Percentiles rank a stretch among this genome's conserved stretches.
Conservation (phyloP, 2,888 invertebrate genomes). For the Leptinotarsa juncta region DNA sequence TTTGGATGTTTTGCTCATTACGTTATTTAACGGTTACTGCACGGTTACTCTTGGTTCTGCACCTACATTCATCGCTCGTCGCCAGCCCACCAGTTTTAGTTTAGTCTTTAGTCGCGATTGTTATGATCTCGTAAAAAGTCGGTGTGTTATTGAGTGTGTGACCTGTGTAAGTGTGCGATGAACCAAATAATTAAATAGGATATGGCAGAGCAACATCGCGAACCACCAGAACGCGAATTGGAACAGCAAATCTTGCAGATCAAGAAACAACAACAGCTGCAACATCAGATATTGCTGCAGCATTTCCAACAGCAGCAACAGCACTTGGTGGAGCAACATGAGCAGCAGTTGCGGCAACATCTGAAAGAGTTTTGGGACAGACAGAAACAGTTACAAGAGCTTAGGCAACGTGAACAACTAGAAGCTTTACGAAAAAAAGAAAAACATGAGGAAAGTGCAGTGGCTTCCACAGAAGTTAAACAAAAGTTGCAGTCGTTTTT, state of each 20-base stretch:
- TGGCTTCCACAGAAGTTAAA: constrained; percentile 96
- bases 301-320: constrained; percentile 93
- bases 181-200: constrained; percentile 50
- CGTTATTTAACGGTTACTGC: not conserved
- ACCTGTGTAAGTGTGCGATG: constrained; percentile 41
- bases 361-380: constrained; percentile 94
- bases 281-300: constrained; percentile 90
- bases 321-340: constrained; percentile 90
- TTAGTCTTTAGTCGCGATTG: constrained; percentile 58
- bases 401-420: constrained; percentile 82
- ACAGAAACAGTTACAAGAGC: constrained; percentile 82
- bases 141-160: constrained; percentile 32
- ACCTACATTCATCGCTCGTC: not conserved
- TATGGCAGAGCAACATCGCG: constrained; percentile 64
- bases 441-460: constrained; percentile 94
- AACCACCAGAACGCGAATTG: constrained; percentile 64
- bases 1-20: not conserved
- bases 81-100: constrained; percentile 25
- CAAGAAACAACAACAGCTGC: constrained; percentile 93
- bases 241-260: constrained; percentile 76
- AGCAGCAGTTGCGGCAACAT: constrained; percentile 89
- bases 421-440: constrained; percentile 92
- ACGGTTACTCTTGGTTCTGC: not conserved
- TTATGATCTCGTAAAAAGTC: constrained; percentile 60
- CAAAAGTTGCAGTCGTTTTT: constrained; percentile 87